Evolutionary conservation across 1,140 invertebrate genomes (phyloP), one percentile per base, ranked within the genome.

Genomic region (Hesperophylax magnus): DNA sequence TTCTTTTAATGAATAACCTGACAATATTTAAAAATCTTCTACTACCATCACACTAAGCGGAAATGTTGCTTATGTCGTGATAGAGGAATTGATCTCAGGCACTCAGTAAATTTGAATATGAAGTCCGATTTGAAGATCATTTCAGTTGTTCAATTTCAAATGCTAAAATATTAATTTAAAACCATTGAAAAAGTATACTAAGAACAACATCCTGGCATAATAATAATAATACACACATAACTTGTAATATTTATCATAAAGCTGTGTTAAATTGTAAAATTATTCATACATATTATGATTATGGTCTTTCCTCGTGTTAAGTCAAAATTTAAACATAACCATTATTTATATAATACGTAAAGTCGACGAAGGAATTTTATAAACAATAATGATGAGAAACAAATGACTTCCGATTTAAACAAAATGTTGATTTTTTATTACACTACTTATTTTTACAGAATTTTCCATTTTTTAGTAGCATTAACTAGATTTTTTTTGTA

Each of bases 371-470:
- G 24, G 11, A 61, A 61, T 61, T 18, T 61, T 61, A 22, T 61
- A 14, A 52, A 72, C n/a, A 52, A 72, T 39, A 8, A 72, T 24
- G 7, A 53, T 14, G 24, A 22, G 20, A n/a, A 53, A 72, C 69
- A 67, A 67, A 67, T 67, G 63, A 67, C 63, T 67, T 67, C 63
- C 27, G 22, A 67, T 67, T 27, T 9, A 24, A 34, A 20, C 6
- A 7, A 22, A 20, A 34, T 52, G 18, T 72, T 20, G 11, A 77
- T 77, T 67, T 17, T 22, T 31, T 15, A 34, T 18, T 0, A 27
- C 20, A 3, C 63, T 67, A 67, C 63, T 67, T 67, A 67, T 17
- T 24, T 65, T n/a, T 24, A 15, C 17, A 63, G 27, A 63, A 22
- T 63, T 24, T 24, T 56, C 5, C 5, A n/a, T 56, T 15, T 56